Conservation (phyloP, 2,113 vertebrate genomes). For the Nyctibius bracteatus region DNA sequence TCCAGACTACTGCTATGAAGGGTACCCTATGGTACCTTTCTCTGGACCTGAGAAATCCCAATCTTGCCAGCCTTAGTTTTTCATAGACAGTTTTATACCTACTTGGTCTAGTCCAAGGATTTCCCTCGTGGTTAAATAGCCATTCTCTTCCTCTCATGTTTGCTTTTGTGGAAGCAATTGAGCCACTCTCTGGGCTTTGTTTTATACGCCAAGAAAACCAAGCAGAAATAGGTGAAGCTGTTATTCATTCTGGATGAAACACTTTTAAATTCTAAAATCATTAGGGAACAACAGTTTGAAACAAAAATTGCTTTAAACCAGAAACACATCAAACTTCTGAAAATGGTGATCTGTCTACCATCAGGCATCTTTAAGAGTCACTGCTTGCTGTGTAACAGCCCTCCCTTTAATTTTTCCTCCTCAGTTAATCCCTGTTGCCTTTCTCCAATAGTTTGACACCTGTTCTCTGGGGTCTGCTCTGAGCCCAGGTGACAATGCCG, state of each 20-base stretch:
- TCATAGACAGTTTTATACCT: not conserved
- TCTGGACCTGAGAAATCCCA: not conserved
- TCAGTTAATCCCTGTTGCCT: not conserved
- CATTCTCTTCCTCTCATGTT: not conserved
- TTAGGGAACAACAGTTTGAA: not conserved
- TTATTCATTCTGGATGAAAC: not conserved
- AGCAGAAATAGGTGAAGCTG: not conserved
- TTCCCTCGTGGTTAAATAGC: not conserved
- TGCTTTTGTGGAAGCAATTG: rapidly evolving
- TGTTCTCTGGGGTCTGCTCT: not conserved
- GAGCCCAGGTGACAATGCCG: not conserved
- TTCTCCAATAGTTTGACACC: not conserved
- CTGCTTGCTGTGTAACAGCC: not conserved
- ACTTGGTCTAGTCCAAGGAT: not conserved
- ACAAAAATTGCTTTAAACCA: not conserved
- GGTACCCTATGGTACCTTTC: not conserved
- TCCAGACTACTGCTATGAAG: not conserved
- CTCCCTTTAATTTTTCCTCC: not conserved
- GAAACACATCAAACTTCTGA: not conserved
- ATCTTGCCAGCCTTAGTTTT: not conserved
- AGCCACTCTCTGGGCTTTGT: not conserved
- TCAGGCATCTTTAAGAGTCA: not conserved
- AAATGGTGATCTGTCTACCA: not conserved
- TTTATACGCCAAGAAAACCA: not conserved
- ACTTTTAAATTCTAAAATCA: not conserved